Evolutionary conservation across 2,113 vertebrate species (phyloP).

Genomic region (Dromaius novaehollandiae): DNA sequence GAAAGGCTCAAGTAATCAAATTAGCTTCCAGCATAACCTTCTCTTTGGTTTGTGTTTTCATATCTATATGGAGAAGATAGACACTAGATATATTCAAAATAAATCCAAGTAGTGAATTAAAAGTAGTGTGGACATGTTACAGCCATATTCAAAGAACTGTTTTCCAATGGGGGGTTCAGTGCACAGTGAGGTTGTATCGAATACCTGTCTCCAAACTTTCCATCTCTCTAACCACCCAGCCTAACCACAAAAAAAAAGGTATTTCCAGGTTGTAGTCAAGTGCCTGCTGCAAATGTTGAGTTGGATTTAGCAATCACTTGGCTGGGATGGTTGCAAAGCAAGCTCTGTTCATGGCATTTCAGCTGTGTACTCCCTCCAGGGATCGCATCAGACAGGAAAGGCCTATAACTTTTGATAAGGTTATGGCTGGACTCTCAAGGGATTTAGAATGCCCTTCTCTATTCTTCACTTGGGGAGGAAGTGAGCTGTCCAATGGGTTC

Average conservation of each 20-base stretch:
- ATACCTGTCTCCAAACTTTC: background rate
- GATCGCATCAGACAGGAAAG: constrained; percentile 54
- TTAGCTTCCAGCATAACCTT: background rate
- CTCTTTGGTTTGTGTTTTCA: background rate
- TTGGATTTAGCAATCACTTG: constrained; percentile 31
- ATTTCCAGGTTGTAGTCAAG: background rate
- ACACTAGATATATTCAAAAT: background rate
- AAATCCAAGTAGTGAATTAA: background rate
- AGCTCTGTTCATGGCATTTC: constrained; percentile 14
- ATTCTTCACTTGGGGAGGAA: constrained; percentile 24
- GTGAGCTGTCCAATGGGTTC: background rate
- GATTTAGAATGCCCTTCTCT: constrained; percentile 17
- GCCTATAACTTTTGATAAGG: constrained; percentile 23
- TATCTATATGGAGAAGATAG: background rate
- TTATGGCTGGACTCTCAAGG: background rate
- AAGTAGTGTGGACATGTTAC: background rate
- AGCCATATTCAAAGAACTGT: background rate
- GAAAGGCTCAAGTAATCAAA: background rate
- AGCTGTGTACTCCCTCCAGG: background rate
- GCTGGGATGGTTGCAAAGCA: background rate
- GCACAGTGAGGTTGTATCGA: background rate
- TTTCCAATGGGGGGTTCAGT: background rate
- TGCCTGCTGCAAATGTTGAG: background rate
- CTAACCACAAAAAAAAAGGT: background rate
- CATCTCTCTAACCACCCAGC: background rate